These are phyloP conservation scores for Hippocampus mohnikei DNA, from an alignment of 2,113 vertebrate species.

Conservation along the genomic window DNA sequence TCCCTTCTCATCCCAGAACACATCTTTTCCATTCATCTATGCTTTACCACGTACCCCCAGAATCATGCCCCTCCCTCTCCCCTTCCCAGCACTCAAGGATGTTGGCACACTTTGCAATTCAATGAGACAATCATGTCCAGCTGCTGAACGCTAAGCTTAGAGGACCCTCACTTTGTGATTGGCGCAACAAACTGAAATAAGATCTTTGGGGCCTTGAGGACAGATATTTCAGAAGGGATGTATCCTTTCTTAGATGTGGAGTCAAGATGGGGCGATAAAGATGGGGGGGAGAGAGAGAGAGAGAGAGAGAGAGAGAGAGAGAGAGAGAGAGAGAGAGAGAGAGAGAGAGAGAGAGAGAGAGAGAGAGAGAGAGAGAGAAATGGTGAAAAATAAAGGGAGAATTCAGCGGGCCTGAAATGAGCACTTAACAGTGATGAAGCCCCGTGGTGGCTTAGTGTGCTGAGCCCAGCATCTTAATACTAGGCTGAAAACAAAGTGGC, in stretches of 20 bases:
- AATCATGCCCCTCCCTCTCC: not conserved
- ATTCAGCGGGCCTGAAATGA: slow-evolving; percentile 66
- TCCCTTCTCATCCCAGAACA: slow-evolving; percentile 37
- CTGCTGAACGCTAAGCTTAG: slow-evolving; percentile 43
- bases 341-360: too few species aligned
- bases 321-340: not conserved
- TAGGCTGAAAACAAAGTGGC: slow-evolving; percentile 58
- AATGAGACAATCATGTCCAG: slow-evolving; percentile 65
- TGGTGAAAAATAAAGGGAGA: slow-evolving; percentile 37
- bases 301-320: too few species aligned
- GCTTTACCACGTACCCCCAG: slow-evolving; percentile 12
- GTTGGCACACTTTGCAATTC: slow-evolving; percentile 60
- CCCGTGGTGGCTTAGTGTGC: slow-evolving; percentile 49
- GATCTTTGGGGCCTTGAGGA: slow-evolving; percentile 32
- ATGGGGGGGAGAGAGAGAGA: not conserved
- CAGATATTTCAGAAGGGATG: slow-evolving; percentile 41
- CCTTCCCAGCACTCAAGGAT: slow-evolving; percentile 40
- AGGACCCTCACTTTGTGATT: slow-evolving; percentile 42
- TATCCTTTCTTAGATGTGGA: slow-evolving; percentile 41
- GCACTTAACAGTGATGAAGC: slow-evolving; percentile 73
- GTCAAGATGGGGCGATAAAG: slow-evolving; percentile 40
- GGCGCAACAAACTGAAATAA: slow-evolving; percentile 35
- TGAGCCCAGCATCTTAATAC: slow-evolving; percentile 63
- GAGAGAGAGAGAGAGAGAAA: slow-evolving; percentile 5
- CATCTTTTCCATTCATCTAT: slow-evolving; percentile 46